Base-by-base conservation (phyloP, 2,888 invertebrate genomes). In the Pherbina coryleti region DNA sequence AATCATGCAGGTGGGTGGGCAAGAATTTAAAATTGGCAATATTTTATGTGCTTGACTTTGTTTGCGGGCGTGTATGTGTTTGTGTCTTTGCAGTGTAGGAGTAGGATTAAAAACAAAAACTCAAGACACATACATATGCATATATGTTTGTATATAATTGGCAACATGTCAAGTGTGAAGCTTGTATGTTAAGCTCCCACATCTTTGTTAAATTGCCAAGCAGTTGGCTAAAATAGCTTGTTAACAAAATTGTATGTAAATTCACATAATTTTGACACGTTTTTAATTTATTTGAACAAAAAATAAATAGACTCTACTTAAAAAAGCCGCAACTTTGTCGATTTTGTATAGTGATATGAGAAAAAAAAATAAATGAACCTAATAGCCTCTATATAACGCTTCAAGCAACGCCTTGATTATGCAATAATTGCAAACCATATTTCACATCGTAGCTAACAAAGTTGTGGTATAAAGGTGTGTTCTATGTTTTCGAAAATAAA, bases 101-200 rank as follows among this genome's bases (percentile, higher is more conserved):
- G 44, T 44, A 44, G 7, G 8, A 8, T 37, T 37, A 37, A 37
- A 37, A 37, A 37, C 5, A 37, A 37, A 37, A 5, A 7, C 2
- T 11, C 2, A 44, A 44, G 14, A 44, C 44, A 44, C 14, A 44
- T 3, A 11, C 1, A 11, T 14, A 44, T 2, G 14, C 14, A 44
- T 44, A 3, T 19, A 22, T 37, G 22, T 9, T 2, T 34, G 2
- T 66, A 37, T 28, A 22, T 11, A 25, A 51, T 51, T 37, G 57
- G 60, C 19, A 19, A 19, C 72, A 57, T 71, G 72, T 57, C 57
- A 34, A 72, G 72, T 34, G 70, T 57, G 57, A 57, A 72, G n/a
- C 37, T 72, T 37, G 37, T 34, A 11, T 19, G 37, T 22, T 49
- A 44, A 34, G 34, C 69, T 51, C 69, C 69, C 69, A 69, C 69